A percentile compares a stretch with the other conserved stretches of the same genome.
Evolutionary conservation across 2,888 invertebrate genomes (phyloP).

Genomic region (Microplitis manilae): DNA sequence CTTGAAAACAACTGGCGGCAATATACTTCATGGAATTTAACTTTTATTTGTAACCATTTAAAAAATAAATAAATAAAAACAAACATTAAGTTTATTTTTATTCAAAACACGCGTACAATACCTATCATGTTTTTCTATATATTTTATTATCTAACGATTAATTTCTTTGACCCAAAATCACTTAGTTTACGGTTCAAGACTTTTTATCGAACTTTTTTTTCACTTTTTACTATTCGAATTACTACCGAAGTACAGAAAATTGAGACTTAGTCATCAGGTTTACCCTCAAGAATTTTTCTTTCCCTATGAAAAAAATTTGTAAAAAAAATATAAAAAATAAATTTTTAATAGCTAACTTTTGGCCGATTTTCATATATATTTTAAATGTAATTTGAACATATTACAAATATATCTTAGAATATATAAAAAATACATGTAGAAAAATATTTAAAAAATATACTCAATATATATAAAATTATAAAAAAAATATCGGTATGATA

Average conservation of each 20-base stretch:
- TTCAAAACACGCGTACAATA: background rate
- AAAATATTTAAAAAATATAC: too few relatives aligned
- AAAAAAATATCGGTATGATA: too few relatives aligned
- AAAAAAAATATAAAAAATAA: background rate
- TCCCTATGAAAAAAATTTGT: background rate
- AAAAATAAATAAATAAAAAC: slow-evolving; percentile 8
- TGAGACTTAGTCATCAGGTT: slow-evolving; percentile 5
- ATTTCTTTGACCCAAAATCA: background rate
- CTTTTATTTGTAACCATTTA: slow-evolving; percentile 13
- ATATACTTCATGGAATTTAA: slow-evolving; percentile 25
- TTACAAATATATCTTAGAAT: too few relatives aligned
- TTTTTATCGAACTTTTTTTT: background rate
- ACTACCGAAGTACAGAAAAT: background rate
- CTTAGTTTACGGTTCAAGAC: background rate
- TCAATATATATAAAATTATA: too few relatives aligned
- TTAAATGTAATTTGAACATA: too few relatives aligned
- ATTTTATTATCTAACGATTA: background rate
- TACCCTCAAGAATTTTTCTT: slow-evolving; percentile 19
- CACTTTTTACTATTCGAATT: background rate
- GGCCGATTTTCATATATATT: too few relatives aligned
- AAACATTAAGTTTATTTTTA: background rate
- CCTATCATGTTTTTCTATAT: background rate
- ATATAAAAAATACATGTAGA: too few relatives aligned
- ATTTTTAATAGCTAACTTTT: too few relatives aligned
- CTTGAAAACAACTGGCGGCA: slow-evolving; percentile 53